Conservation (phyloP, 2,113 vertebrate species). For the Cavia porcellus region DNA sequence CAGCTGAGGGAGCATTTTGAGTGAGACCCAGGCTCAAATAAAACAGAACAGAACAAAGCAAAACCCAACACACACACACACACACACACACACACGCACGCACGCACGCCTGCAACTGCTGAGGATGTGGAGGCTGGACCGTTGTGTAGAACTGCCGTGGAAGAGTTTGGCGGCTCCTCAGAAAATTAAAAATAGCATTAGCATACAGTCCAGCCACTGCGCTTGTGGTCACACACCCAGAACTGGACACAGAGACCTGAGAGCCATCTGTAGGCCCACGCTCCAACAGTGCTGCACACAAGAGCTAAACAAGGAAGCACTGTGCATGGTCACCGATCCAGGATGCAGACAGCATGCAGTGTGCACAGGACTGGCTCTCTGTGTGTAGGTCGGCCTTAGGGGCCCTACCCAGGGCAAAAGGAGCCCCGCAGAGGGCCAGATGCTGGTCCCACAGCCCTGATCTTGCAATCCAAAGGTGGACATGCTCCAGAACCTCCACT, state of each 20-base stretch:
- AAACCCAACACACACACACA: not conserved
- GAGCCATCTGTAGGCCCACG: not conserved
- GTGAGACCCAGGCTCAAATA: not conserved
- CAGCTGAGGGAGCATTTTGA: not conserved
- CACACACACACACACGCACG: no score
- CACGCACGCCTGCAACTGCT: no score
- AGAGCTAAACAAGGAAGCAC: not conserved
- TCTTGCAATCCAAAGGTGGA: not conserved
- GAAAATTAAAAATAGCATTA: not conserved
- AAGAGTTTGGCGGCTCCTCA: not conserved
- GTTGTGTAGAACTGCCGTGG: no score
- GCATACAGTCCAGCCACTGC: not conserved
- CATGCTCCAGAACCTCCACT: not conserved
- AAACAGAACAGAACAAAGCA: not conserved
- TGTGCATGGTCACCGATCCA: fast-evolving
- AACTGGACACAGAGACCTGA: not conserved
- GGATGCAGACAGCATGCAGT: not conserved
- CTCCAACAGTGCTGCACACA: not conserved
- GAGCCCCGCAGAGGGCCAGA: not conserved
- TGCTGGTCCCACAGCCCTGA: no score
- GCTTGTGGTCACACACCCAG: not conserved
- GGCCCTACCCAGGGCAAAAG: not conserved
- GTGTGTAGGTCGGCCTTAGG: not conserved
- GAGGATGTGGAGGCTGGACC: not conserved
- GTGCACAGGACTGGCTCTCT: not conserved